Percentiles rank a stretch among this genome's conserved stretches.
phyloP scores from a whole-genome alignment of 2,888 invertebrate species.

The Diadegma fenestrale region DNA sequence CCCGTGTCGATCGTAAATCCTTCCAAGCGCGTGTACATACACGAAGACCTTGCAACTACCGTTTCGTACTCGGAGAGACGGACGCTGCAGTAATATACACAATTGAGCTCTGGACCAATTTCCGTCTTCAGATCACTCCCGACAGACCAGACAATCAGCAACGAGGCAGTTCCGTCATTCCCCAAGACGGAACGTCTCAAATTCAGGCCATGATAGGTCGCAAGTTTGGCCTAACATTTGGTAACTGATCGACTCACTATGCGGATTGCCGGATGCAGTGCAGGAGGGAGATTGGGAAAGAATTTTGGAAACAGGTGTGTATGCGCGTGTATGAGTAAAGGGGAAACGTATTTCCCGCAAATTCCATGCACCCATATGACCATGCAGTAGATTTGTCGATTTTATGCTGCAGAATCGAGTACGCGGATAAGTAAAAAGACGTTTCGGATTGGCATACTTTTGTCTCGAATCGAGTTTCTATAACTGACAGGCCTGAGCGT shows the following conservation, averaged over 20 bases:
- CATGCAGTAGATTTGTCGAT: neutral
- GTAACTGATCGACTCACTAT: neutral
- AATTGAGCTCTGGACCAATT: constrained; percentile 60
- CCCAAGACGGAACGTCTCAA: constrained; percentile 37
- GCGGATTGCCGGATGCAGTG: neutral
- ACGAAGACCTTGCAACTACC: constrained; percentile 40
- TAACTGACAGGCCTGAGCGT: neutral
- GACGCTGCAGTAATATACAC: constrained; percentile 61
- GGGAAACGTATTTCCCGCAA: neutral
- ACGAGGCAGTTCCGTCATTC: constrained; percentile 46
- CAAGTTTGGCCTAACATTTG: neutral
- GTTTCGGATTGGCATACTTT: neutral
- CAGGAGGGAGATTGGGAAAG: neutral
- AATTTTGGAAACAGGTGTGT: neutral
- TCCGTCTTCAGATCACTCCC: constrained; percentile 53
- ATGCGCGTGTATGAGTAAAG: neutral
- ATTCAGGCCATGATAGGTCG: neutral
- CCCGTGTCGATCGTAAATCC: constrained; percentile 65
- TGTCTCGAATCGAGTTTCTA: neutral
- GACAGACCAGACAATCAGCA: constrained; percentile 54
- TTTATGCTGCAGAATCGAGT: neutral
- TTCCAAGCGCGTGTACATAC: constrained; percentile 36
- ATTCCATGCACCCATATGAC: neutral
- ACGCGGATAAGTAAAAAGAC: neutral
- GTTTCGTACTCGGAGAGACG: constrained; percentile 22